Conservation (phyloP, 1,140 invertebrate species). For the Drosophila takahashii region DNA sequence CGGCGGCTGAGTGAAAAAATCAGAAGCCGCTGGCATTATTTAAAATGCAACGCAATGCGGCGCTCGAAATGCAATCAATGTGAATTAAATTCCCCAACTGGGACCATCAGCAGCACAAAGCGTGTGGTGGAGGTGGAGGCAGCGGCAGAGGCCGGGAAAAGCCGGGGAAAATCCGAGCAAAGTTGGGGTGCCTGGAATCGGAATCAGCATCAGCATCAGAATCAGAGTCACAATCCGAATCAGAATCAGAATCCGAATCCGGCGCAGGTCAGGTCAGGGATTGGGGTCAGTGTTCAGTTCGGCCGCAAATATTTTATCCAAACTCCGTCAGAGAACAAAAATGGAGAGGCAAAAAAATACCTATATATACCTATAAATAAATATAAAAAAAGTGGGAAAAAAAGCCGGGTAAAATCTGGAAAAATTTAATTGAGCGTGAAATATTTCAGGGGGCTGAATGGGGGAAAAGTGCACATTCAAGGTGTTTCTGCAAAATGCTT, state of each 20-base stretch:
- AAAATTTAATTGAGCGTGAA: conserved; percentile 77
- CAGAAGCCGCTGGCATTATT: conserved; percentile 79
- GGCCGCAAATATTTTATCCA: conserved; percentile 70
- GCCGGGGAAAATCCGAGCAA: background rate
- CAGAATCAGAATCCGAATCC: conserved; percentile 40
- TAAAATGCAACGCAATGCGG: conserved; percentile 82
- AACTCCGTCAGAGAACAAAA: conserved; percentile 40
- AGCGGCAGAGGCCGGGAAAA: conserved; percentile 5
- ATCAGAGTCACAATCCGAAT: conserved; percentile 42
- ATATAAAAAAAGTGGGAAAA: conserved; percentile 12
- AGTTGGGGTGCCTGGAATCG: conserved; percentile 23
- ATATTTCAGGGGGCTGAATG: conserved; percentile 36
- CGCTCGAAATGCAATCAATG: conserved; percentile 80
- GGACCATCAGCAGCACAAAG: conserved; percentile 49
- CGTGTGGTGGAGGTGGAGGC: conserved; percentile 4
- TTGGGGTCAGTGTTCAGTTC: conserved; percentile 57
- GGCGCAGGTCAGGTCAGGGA: conserved; percentile 43
- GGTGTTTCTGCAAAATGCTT: conserved; percentile 23
- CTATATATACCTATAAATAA: conserved; percentile 46
- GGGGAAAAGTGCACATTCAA: conserved; percentile 4
- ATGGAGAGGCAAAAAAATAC: conserved; percentile 13
- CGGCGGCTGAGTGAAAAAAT: conserved; percentile 31
- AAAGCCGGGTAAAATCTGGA: conserved; percentile 27
- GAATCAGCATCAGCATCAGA: conserved; percentile 8
- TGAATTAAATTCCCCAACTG: conserved; percentile 76